Evolutionary conservation across 2,113 vertebrate genomes (phyloP), one percentile per base, ranked within the genome.

Genomic region (Hiodon alosoides): DNA sequence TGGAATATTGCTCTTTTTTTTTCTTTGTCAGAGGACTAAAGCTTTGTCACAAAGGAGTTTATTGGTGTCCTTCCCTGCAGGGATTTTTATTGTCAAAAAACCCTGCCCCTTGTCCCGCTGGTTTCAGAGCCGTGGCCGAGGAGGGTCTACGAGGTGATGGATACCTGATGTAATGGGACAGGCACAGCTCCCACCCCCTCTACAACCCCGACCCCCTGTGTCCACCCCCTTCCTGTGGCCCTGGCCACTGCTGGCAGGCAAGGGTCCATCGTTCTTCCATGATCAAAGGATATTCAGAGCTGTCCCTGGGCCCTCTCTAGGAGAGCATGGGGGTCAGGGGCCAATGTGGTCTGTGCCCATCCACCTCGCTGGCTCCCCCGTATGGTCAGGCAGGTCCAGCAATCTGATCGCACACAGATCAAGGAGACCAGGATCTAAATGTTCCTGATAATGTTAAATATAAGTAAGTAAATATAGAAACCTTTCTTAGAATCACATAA

Each of bases 11-110:
- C 10, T 14, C 57, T 87, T 70, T 17, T 79, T 81, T 83, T 80
- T 74, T 81, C 78, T 66, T 87, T 78, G 83, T 82, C 74, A 76
- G 73, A 79, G 82, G 81, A 76, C 61, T 61, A 7, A 50, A 74
- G 73, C 62, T 46, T 52, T 62, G 79, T 82, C 87, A 86, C 86
- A 87, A 87, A 89, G 84, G 72, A 50, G 76, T 86, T 90, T 85
- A 88, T 85, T 85, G 82, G 80, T 77, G 82, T 77, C 52, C 72
- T 11, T 77, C 83, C 83, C 85, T 84, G 81, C 77, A 82, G 85
- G 87, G 82, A 80, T 74, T 75, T 75, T 75, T 75, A 75, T 68
- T 57, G 64, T 55, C 9, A 7, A 52, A 52, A 74, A 57, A 67
- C 54, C 16, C 53, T 66, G 46, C 54, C 55, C 64, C 57, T 67